phyloP scores from a whole-genome alignment of 2,888 invertebrate species.

The Pandemis heparana region DNA sequence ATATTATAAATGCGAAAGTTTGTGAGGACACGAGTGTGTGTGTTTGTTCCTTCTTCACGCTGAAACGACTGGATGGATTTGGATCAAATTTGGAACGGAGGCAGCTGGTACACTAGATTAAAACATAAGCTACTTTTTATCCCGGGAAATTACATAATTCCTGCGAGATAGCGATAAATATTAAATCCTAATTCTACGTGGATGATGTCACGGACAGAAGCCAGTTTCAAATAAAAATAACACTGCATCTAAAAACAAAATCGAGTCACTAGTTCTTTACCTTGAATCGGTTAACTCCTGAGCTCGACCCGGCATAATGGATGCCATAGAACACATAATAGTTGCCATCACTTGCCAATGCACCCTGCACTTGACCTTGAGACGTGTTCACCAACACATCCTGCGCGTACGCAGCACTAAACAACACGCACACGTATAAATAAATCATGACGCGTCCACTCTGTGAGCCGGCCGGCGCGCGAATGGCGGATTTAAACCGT shows the following conservation, averaged over 20 bases:
- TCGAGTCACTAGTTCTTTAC: constrained; percentile 19
- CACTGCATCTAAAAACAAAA: neutral
- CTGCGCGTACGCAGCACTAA: constrained; percentile 54
- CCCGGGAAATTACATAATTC: too few relatives aligned
- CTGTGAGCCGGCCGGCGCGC: constrained; percentile 35
- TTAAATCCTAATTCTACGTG: too few relatives aligned
- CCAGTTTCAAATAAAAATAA: neutral
- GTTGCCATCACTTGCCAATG: constrained; percentile 56
- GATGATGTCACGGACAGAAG: too few relatives aligned
- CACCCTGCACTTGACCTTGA: constrained; percentile 66
- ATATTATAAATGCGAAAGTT: too few relatives aligned
- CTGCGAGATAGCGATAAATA: too few relatives aligned
- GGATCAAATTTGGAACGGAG: too few relatives aligned
- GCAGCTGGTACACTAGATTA: too few relatives aligned
- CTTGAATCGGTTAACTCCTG: constrained; percentile 45
- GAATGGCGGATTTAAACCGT: constrained; percentile 20
- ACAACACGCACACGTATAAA: constrained; percentile 50
- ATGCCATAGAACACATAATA: constrained; percentile 69
- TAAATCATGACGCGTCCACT: constrained; percentile 38
- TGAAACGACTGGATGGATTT: too few relatives aligned
- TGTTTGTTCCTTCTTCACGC: too few relatives aligned
- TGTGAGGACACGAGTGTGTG: too few relatives aligned
- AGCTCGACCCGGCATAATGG: constrained; percentile 61
- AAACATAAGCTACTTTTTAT: too few relatives aligned
- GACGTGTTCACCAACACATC: constrained; percentile 63